Evolutionary conservation across 2,113 vertebrate genomes (phyloP).

Genomic region (Pedionomus torquatus): DNA sequence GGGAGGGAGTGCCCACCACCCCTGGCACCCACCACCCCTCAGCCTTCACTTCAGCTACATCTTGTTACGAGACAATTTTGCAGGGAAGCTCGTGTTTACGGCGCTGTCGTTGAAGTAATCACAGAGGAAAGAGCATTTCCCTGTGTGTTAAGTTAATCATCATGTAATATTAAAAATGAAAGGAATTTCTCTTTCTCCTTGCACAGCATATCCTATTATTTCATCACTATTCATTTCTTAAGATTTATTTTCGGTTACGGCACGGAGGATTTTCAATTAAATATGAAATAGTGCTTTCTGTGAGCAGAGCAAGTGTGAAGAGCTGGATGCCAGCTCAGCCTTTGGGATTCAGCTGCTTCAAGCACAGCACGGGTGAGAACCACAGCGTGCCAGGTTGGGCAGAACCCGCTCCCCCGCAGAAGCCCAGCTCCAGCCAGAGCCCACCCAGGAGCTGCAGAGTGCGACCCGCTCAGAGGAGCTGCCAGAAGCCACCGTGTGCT

Average conservation of each 20-base stretch:
- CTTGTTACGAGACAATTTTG: neutral
- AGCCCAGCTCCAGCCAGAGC: neutral
- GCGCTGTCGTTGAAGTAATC: neutral
- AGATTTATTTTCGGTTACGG: constrained; percentile 38
- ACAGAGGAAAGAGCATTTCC: neutral
- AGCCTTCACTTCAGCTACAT: neutral
- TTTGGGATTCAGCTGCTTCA: neutral
- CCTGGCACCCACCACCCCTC: neutral
- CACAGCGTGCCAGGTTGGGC: neutral
- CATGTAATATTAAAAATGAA: constrained; percentile 1
- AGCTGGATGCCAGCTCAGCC: neutral
- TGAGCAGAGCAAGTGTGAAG: neutral
- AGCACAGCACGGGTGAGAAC: neutral
- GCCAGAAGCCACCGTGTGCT: neutral
- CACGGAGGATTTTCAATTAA: constrained; percentile 42
- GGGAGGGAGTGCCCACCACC: neutral
- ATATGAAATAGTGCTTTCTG: constrained; percentile 1
- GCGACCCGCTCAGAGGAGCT: no score
- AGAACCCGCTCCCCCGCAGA: neutral
- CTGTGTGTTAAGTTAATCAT: neutral
- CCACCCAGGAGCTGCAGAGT: fast-evolving
- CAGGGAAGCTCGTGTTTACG: neutral
- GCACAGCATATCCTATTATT: constrained; percentile 4
- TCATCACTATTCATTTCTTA: constrained; percentile 6
- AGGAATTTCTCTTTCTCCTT: constrained; percentile 1